phyloP scores from a whole-genome alignment of 2,113 vertebrate species.

The Lethenteron camtschaticum region DNA sequence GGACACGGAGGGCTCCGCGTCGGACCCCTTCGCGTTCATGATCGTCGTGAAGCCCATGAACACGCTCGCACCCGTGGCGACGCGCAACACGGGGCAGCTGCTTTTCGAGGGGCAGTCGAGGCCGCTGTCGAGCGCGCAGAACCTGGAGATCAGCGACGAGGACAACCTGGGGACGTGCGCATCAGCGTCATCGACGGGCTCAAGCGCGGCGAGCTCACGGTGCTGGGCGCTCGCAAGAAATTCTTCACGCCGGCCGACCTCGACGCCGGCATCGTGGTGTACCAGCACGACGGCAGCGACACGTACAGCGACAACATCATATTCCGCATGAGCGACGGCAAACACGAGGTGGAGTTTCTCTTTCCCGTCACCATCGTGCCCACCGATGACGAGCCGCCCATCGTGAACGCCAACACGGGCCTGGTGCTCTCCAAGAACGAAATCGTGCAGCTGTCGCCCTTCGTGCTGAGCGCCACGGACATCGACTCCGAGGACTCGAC shows the following conservation, averaged over 20 bases:
- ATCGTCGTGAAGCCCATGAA: slow-evolving; percentile 46
- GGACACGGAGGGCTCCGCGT: slow-evolving; percentile 29
- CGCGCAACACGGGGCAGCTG: slow-evolving; percentile 30
- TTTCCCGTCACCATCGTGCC: slow-evolving; percentile 37
- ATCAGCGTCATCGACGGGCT: slow-evolving; percentile 28
- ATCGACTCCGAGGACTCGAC: slow-evolving; percentile 38
- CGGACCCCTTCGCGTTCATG: slow-evolving; percentile 36
- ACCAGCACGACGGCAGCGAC: slow-evolving; percentile 40
- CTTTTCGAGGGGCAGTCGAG: slow-evolving; percentile 41
- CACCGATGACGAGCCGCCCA: slow-evolving; percentile 35
- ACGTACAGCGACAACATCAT: slow-evolving; percentile 45
- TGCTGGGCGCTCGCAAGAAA: slow-evolving; percentile 20
- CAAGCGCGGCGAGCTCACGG: slow-evolving; percentile 24
- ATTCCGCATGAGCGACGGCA: slow-evolving; percentile 35
- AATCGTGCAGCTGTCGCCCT: slow-evolving; percentile 36
- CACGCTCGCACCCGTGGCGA: slow-evolving; percentile 29
- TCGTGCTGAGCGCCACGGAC: slow-evolving; percentile 38
- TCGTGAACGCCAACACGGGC: slow-evolving; percentile 31
- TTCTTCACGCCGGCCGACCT: slow-evolving; percentile 32
- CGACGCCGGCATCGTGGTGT: slow-evolving; percentile 27
- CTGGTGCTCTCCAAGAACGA: slow-evolving; percentile 31
- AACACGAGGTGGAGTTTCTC: slow-evolving; percentile 37
- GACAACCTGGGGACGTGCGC: slow-evolving; percentile 31
- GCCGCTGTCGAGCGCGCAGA: slow-evolving; percentile 24
- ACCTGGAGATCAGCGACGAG: slow-evolving; percentile 35